Conservation (phyloP, 1,140 invertebrate species). For the Conopomorpha cramerella region DNA sequence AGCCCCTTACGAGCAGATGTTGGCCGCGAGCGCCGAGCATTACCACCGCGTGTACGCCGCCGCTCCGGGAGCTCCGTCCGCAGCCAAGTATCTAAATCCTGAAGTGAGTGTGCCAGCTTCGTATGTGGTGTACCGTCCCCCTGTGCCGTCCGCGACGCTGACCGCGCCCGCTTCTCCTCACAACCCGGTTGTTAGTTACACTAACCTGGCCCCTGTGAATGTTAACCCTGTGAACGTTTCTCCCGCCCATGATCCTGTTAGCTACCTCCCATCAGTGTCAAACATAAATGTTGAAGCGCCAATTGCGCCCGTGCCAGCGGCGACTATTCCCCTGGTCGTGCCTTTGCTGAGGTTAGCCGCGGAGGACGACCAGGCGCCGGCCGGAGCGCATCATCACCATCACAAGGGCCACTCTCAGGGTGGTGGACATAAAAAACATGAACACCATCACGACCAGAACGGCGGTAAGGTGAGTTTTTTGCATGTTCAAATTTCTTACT, state of each 20-base stretch:
- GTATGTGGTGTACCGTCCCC: no score
- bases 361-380: conserved; percentile 20
- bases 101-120: conserved; percentile 14
- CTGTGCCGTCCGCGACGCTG: conserved; percentile 5
- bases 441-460: conserved; percentile 15
- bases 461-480: conserved; percentile 26
- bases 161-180: conserved; percentile 6
- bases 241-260: neutral
- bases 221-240: neutral
- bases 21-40: conserved; percentile 43
- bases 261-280: neutral
- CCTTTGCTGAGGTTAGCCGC: conserved; percentile 4
- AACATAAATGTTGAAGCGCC: neutral
- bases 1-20: conserved; percentile 41
- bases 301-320: neutral
- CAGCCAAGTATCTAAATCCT: conserved; percentile 30
- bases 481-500: no score
- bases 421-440: conserved; percentile 23
- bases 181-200: neutral
- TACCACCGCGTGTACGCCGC: conserved; percentile 39
- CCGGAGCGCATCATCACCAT: conserved; percentile 21
- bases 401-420: conserved; percentile 12
- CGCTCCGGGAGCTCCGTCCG: conserved; percentile 24
- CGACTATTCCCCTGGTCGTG: conserved; percentile 4
- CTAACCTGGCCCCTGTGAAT: neutral